Evolutionary conservation across 2,113 vertebrate species (phyloP).

Genomic region (Oenanthe oenanthe): DNA sequence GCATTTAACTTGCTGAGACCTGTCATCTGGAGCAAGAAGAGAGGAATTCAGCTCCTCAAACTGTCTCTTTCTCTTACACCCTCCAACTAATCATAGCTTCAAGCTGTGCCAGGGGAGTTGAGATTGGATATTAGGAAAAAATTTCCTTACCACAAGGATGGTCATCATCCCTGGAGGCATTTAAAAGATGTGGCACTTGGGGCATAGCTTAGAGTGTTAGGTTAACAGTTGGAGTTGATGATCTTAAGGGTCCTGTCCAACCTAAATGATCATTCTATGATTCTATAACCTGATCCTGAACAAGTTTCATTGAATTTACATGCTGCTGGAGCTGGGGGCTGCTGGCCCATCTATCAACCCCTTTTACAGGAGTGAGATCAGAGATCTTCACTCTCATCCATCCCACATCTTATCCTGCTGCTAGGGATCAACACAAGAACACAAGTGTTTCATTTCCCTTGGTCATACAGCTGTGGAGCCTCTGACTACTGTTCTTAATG

Average conservation of each 20-base stretch:
- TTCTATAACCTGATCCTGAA: background rate
- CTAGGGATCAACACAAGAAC: background rate
- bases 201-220: background rate
- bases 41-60: background rate
- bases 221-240: fast-evolving
- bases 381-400: background rate
- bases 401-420: background rate
- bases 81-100: background rate
- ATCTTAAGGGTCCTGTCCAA: background rate
- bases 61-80: background rate
- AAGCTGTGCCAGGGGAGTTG: background rate
- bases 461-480: background rate
- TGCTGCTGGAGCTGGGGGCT: background rate
- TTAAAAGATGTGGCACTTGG: background rate
- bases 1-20: background rate
- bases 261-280: background rate
- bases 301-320: background rate
- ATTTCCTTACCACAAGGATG: background rate
- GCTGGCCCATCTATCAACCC: background rate
- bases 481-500: background rate
- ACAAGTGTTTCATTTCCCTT: background rate
- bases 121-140: background rate
- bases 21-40: background rate
- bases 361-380: background rate
- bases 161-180: background rate